Conservation (phyloP, 2,797 vertebrate species). For the Nannoperca australis region DNA sequence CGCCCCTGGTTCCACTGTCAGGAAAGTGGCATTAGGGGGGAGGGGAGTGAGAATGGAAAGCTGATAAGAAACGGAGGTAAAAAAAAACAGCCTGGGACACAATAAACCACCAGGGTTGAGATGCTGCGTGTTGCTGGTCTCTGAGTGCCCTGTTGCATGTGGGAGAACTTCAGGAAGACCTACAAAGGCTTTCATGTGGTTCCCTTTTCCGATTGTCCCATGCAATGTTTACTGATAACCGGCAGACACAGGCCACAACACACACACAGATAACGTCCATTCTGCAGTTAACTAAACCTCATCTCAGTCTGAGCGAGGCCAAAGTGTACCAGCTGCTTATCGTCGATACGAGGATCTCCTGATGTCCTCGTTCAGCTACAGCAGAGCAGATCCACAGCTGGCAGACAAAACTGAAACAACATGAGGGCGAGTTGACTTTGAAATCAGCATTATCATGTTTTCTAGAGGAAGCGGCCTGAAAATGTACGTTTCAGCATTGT, state of each 20-base stretch:
- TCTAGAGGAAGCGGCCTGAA: constrained; percentile 5
- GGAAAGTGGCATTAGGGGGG: background rate
- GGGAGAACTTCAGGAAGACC: constrained; percentile 1
- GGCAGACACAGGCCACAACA: background rate
- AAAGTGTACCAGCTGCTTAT: constrained; percentile 41
- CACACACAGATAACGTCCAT: background rate
- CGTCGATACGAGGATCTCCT: constrained; percentile 21
- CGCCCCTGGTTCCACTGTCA: background rate
- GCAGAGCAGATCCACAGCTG: background rate
- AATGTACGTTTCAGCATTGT: background rate
- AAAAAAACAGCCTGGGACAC: background rate
- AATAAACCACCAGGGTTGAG: constrained; percentile 25
- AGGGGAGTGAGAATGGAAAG: background rate
- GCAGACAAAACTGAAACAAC: constrained; percentile 9
- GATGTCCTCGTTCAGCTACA: background rate
- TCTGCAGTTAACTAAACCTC: constrained; percentile 11
- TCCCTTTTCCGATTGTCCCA: background rate
- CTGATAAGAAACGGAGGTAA: constrained; percentile 3
- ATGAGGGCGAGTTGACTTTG: rapidly evolving
- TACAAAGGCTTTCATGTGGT: constrained; percentile 13
- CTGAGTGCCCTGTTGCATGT: background rate
- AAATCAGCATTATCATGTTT: constrained; percentile 16
- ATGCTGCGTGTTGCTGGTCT: constrained; percentile 20
- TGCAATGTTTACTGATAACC: constrained; percentile 33
- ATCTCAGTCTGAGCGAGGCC: constrained; percentile 15